A percentile compares a stretch with the other conserved stretches of the same genome.
These are phyloP conservation scores for Oreochromis mossambicus DNA, from an alignment of 2,797 vertebrate species.

Conservation along the genomic window DNA sequence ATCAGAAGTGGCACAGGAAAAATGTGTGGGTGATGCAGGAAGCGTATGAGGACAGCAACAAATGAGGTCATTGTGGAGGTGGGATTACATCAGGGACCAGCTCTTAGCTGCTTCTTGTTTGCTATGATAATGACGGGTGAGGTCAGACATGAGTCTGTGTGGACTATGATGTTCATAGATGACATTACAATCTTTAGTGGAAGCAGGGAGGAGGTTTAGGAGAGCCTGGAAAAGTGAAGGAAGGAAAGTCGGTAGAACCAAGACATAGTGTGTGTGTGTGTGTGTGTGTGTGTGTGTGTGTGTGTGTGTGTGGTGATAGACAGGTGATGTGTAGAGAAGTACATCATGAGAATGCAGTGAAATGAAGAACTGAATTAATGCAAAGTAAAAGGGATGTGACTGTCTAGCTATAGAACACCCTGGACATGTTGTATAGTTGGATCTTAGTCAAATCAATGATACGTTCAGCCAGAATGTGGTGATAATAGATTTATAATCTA, in stretches of 20 bases:
- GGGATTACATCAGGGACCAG: not conserved
- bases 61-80: not conserved
- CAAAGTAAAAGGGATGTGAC: not conserved
- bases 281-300: no score
- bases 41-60: not conserved
- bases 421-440: rapidly evolving
- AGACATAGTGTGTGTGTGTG: no score
- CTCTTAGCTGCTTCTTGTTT: not conserved
- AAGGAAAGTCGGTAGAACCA: not conserved
- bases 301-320: not conserved
- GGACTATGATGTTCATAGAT: not conserved
- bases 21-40: not conserved
- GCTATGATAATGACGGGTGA: not conserved
- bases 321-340: not conserved
- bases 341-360: not conserved
- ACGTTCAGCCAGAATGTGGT: not conserved
- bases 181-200: rapidly evolving
- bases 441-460: not conserved
- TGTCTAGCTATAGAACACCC: not conserved
- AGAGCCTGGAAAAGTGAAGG: not conserved
- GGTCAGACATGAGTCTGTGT: not conserved
- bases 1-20: not conserved
- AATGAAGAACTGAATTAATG: not conserved
- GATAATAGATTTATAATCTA: not conserved
- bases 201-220: not conserved